A percentile compares a stretch with the other conserved stretches of the same genome.
Evolutionary conservation across 2,113 vertebrate species (phyloP).

Genomic region (Platycercus adscitus): DNA sequence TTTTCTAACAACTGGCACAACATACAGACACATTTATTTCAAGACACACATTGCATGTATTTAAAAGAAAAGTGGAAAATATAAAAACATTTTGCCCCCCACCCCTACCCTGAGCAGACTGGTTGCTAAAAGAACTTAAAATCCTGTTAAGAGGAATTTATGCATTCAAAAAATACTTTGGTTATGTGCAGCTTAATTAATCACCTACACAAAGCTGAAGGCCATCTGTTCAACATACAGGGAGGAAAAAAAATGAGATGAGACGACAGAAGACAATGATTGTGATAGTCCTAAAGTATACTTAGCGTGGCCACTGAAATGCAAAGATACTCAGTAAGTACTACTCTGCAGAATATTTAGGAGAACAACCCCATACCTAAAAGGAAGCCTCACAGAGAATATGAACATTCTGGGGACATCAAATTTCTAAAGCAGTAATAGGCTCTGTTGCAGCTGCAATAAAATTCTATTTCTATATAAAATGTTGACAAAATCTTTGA

Average conservation of each 20-base stretch:
- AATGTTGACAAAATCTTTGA: neutral
- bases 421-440: neutral
- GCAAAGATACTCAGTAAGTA: neutral
- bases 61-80: neutral
- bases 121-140: constrained; percentile 9
- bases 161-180: neutral
- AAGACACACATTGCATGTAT: neutral
- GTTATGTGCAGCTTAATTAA: constrained; percentile 49
- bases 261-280: neutral
- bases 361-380: neutral
- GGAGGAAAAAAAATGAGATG: neutral
- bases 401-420: neutral
- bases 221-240: constrained; percentile 45
- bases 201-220: constrained; percentile 47
- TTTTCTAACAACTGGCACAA: neutral
- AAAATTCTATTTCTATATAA: neutral
- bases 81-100: neutral
- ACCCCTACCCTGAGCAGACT: neutral
- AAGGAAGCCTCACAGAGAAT: neutral
- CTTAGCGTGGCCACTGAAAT: neutral
- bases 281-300: neutral
- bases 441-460: neutral
- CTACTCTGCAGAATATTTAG: neutral
- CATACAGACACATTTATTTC: neutral
- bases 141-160: constrained; percentile 44